phyloP scores from a whole-genome alignment of 2,113 vertebrate genomes.

The Oreocharis arfaki region DNA sequence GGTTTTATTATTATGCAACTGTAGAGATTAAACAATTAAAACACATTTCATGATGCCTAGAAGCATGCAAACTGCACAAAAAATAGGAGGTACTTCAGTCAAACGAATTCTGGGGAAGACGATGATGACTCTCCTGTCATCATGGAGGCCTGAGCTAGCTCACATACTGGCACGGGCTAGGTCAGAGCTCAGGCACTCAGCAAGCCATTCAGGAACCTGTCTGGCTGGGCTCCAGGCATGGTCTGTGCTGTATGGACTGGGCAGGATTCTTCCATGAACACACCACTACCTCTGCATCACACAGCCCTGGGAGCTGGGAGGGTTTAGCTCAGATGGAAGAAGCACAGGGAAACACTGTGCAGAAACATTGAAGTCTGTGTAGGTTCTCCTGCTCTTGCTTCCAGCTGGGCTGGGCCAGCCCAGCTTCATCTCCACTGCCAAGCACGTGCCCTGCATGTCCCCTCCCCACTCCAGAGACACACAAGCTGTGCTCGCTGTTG shows the following conservation, averaged over 20 bases:
- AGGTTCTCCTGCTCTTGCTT: not conserved
- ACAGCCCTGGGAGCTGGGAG: not conserved
- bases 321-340: not conserved
- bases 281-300: not conserved
- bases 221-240: not conserved
- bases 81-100: not conserved
- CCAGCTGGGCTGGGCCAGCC: not conserved
- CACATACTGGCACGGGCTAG: not conserved
- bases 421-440: not conserved
- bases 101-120: not conserved
- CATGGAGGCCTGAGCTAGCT: not conserved
- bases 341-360: not conserved
- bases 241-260: not conserved
- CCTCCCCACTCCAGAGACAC: not conserved
- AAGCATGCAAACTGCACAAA: not conserved
- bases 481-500: not conserved
- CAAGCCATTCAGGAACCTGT: accelerated
- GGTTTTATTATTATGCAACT: not conserved
- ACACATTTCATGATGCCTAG: not conserved
- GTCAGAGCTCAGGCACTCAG: not conserved
- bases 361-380: accelerated
- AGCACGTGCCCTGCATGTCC: accelerated
- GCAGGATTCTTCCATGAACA: not conserved
- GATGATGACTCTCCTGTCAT: not conserved
- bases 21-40: not conserved